Conservation (phyloP, 92 coral and sea anemone genomes). For the Epizoanthus ramosus region DNA sequence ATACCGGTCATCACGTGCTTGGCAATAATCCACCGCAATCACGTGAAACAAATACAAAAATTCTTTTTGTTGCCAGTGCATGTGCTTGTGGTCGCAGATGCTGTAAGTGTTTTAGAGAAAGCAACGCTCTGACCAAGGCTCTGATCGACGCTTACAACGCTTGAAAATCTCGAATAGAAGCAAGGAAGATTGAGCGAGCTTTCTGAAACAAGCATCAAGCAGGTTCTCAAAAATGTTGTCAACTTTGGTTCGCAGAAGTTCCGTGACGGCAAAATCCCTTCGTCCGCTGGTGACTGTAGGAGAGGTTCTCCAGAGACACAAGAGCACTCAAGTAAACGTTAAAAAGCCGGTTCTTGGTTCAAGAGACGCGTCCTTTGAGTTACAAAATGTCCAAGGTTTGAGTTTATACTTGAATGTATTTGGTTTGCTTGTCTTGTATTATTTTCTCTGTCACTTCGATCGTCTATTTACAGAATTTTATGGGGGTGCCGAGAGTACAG, state of each 20-base stretch:
- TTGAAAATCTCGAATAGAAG: background rate
- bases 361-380: background rate
- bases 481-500: too few species aligned
- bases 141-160: too few species aligned
- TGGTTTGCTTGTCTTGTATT: background rate
- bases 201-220: background rate
- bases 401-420: background rate
- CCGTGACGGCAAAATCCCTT: conserved; percentile 28
- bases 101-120: too few species aligned
- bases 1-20: conserved; percentile 8
- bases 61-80: background rate
- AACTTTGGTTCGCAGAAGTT: conserved; percentile 55
- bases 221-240: conserved; percentile 50
- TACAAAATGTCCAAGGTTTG: conserved; percentile 38
- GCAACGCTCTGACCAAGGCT: background rate
- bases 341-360: background rate
- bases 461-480: too few species aligned
- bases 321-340: conserved; percentile 9
- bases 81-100: background rate
- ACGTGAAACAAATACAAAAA: background rate
- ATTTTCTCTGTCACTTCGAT: background rate
- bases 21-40: background rate
- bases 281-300: conserved; percentile 50
- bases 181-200: background rate
- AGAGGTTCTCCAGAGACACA: conserved; percentile 17